Conservation (phyloP, 2,888 invertebrate genomes). For the Polymixis flavicincta region DNA sequence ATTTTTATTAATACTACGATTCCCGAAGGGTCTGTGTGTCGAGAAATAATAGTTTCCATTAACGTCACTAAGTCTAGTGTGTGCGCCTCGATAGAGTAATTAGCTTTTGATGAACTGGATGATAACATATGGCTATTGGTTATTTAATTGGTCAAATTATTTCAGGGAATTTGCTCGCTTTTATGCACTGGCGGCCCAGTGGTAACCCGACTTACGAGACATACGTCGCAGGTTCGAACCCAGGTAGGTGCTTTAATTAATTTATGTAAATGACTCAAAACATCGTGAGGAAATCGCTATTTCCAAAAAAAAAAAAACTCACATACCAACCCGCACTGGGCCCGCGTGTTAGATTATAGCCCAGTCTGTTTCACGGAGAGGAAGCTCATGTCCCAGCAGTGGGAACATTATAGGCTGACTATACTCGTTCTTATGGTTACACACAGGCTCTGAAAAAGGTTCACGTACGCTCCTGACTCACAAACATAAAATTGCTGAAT, state of each 20-base stretch:
- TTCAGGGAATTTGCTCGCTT: background rate
- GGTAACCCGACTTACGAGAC: too few relatives aligned
- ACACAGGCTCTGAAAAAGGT: slow-evolving; percentile 51
- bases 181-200: background rate
- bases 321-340: too few relatives aligned
- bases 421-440: slow-evolving; percentile 1
- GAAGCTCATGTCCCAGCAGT: too few relatives aligned
- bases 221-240: too few relatives aligned
- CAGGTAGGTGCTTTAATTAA: too few relatives aligned
- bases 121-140: slow-evolving; percentile 3
- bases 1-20: slow-evolving; percentile 60
- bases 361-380: too few relatives aligned
- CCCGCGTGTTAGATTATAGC: too few relatives aligned
- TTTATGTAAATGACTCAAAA: too few relatives aligned
- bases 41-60: slow-evolving; percentile 38
- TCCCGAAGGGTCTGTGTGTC: slow-evolving; percentile 15
- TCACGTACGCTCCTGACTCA: slow-evolving; percentile 62
- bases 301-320: too few relatives aligned
- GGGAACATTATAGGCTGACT: background rate
- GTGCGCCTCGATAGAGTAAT: slow-evolving; percentile 31
- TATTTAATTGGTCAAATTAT: slow-evolving; percentile 2
- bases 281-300: too few relatives aligned
- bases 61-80: slow-evolving; percentile 19
- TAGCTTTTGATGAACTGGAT: slow-evolving; percentile 21
- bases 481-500: slow-evolving; percentile 69